Base-by-base conservation (phyloP, 2,888 invertebrate genomes). In the Metellina segmentata region DNA sequence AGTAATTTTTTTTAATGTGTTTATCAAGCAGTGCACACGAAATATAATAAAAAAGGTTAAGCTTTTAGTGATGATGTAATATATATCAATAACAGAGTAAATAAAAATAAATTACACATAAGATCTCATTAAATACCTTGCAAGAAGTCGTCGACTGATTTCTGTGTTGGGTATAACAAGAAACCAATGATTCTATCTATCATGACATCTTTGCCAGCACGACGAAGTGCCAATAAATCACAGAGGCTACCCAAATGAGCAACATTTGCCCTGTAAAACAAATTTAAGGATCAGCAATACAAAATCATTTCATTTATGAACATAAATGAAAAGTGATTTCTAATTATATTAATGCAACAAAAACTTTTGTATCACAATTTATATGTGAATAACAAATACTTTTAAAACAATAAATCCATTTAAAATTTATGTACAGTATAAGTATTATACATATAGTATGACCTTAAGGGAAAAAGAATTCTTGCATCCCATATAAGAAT, bases 171-270 rank as follows among this genome's bases (percentile, higher is more conserved):
- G 19, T 72, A 49, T 8, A 89, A n/a, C 19, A 92, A 53, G 85
- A 92, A 92, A 7, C 83, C 69, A 48, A 92, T 86, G 8, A 92
- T 92, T 49, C 71, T 81, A 72, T 92, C 85, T 53, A 92, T 85
- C 89, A 92, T 92, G 9, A 79, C 89, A n/a, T 88, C 88, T 69
- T 92, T 92, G 13, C 79, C 71, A 16, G 83, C 88, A 19, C 85
- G 48, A 11, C 82, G 81, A 48, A 92, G 20, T 52, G 88, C 92
- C 6, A 92, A 49, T n/a, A 92, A 53, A 49, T 85, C 79, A 71
- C 92, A 75, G 13, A 92, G 51, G 51, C 34, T 72, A 13, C 79
- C 72, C n/a, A 92, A 71, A 51, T 72, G 51, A 74, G 52, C 74
- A 8, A 75, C 51, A 74, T 79, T 85, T 19, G 85, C 69, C 70